phyloP scores from a whole-genome alignment of 2,113 vertebrate genomes.

The Hyperoodon ampullatus region DNA sequence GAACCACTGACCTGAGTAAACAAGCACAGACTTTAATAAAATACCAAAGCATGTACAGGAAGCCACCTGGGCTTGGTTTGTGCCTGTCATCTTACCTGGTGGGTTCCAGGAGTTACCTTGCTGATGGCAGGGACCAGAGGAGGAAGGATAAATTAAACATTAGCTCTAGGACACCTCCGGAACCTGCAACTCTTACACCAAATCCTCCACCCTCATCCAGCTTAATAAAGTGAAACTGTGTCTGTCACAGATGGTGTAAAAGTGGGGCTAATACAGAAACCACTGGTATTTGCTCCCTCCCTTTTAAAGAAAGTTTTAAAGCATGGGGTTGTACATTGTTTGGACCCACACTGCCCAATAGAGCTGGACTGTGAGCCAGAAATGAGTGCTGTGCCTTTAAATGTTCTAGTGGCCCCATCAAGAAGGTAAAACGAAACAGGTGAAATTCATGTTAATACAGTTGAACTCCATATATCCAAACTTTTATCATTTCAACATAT shows the following conservation, averaged over 20 bases:
- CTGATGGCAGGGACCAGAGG: not conserved
- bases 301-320: conserved; percentile 13
- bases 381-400: not conserved
- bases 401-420: not conserved
- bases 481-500: not conserved
- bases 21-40: not conserved
- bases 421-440: not conserved
- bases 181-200: not conserved
- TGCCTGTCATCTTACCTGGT: not conserved
- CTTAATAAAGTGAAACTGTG: not conserved
- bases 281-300: not conserved
- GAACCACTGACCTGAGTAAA: not conserved
- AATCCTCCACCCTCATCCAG: not conserved
- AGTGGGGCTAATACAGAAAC: not conserved
- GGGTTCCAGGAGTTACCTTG: not conserved
- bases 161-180: not conserved
- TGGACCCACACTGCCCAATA: too few species aligned
- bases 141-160: not conserved
- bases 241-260: not conserved
- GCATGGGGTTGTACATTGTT: not conserved
- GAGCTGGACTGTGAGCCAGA: not conserved
- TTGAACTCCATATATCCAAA: not conserved
- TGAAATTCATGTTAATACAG: not conserved
- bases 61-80: not conserved
- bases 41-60: not conserved